Evolutionary conservation across 2,797 vertebrate species (phyloP).

Genomic region (Labroides dimidiatus): DNA sequence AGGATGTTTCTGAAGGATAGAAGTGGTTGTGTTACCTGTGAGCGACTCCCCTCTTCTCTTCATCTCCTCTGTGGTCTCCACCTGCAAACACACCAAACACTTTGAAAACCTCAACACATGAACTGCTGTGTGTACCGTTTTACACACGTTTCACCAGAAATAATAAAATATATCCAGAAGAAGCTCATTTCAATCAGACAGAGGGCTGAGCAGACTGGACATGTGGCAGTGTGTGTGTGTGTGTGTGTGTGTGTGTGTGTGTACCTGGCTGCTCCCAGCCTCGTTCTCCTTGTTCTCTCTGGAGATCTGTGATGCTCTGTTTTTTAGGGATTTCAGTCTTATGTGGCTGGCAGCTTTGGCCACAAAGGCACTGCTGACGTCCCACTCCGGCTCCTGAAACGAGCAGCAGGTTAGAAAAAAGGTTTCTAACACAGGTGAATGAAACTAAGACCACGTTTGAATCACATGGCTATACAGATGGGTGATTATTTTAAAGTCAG

Average conservation of each 20-base stretch:
- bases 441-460: too few species aligned
- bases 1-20: too few species aligned
- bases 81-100: slow-evolving; percentile 28
- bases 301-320: slow-evolving; percentile 37
- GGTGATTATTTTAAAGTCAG: too few species aligned
- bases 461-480: too few species aligned
- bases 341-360: slow-evolving; percentile 76
- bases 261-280: slow-evolving; percentile 48
- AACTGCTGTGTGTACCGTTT: neutral
- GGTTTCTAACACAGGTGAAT: rapidly evolving
- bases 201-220: too few species aligned
- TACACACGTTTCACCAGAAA: too few species aligned
- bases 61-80: slow-evolving; percentile 31
- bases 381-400: slow-evolving; percentile 76
- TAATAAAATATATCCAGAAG: neutral
- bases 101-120: rapidly evolving
- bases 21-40: slow-evolving; percentile 35
- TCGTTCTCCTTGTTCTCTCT: slow-evolving; percentile 75
- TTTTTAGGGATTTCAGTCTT: slow-evolving; percentile 51
- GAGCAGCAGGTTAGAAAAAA: neutral
- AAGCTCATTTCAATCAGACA: neutral
- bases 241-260: neutral
- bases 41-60: slow-evolving; percentile 53
- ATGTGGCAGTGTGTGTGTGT: too few species aligned
- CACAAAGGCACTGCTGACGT: slow-evolving; percentile 77